phyloP scores from a whole-genome alignment of 1,140 invertebrate genomes.

The Diorhabda elongata region DNA sequence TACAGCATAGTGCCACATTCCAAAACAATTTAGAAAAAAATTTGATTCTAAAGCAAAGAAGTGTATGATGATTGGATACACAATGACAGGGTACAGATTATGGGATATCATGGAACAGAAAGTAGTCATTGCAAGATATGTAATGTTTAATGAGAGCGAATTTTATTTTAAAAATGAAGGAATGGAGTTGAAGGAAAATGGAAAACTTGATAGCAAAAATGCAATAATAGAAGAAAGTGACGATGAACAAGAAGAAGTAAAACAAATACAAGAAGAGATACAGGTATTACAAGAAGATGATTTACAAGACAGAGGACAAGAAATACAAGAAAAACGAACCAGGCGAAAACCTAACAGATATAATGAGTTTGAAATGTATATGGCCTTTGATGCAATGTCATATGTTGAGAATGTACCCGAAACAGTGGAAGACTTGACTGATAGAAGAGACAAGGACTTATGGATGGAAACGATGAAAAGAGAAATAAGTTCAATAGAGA shows the following conservation, averaged over 20 bases:
- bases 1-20: constrained; percentile 35
- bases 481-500: background rate
- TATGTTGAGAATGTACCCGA: constrained; percentile 23
- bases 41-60: constrained; percentile 32
- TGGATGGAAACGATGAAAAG: constrained; percentile 44
- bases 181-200: no score
- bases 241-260: background rate
- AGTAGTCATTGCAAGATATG: no score
- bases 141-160: no score
- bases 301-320: background rate
- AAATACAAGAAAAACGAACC: no score
- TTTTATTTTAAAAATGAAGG: no score
- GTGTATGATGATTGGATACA: constrained; percentile 32
- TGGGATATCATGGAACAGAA: constrained; percentile 8
- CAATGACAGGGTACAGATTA: constrained; percentile 19
- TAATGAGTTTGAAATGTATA: constrained; percentile 24
- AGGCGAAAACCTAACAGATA: constrained; percentile 4
- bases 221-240: background rate
- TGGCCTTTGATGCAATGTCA: constrained; percentile 21
- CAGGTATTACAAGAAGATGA: background rate
- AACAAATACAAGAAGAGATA: background rate
- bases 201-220: background rate
- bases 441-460: constrained; percentile 26
- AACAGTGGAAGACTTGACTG: background rate
- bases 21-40: constrained; percentile 33